Base-by-base conservation (phyloP, 2,113 vertebrate species). In the Zosterops pallidus region DNA sequence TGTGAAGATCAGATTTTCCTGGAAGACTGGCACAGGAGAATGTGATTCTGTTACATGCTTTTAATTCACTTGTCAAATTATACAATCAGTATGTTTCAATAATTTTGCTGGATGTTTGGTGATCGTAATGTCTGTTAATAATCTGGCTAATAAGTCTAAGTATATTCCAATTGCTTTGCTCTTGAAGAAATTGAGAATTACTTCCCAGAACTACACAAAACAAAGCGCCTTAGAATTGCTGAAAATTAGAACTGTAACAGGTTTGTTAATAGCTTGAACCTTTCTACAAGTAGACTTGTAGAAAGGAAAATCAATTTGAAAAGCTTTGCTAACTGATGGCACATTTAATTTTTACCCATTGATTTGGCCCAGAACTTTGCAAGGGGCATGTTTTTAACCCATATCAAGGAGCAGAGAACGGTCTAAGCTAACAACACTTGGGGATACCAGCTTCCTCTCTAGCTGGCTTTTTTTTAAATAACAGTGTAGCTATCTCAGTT, bases 1-100 rank as follows among this genome's bases (percentile, higher is more conserved):
- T 94, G 23, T 99, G 91, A 99, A 71, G 49, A 26, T 59, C 21
- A 26, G 17, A 4, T 37, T 16, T 37, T 94, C 24, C 59, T 65
- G 49, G 35, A 17, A 50, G 19, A 14, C 12, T 42, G 25, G 18
- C 0, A 0, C 18, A 57, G 49, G 4, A 62, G 50, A 37, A 77
- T 49, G 41, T 52, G 83, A 60, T 90, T 92, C 35, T 77, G 2
- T 86, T 65, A 50, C 60, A 33, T 46, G 8, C 22, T 81, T 90
- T 83, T 70, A 77, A 77, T 37, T 91, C 31, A 11, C 7, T 76
- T 25, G 24, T 56, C 1, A 4, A 70, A 57, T 60, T 14, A 42
- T 55, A 19, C 0, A 1, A 49, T 35, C 8, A 19, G 4, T 33
- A 13, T 17, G 9, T 69, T 80, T 80, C 49, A 72, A 11, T 72